Evolutionary conservation across 2,113 vertebrate genomes (phyloP), one percentile per base, ranked within the genome.

Genomic region (Alligator sinensis): DNA sequence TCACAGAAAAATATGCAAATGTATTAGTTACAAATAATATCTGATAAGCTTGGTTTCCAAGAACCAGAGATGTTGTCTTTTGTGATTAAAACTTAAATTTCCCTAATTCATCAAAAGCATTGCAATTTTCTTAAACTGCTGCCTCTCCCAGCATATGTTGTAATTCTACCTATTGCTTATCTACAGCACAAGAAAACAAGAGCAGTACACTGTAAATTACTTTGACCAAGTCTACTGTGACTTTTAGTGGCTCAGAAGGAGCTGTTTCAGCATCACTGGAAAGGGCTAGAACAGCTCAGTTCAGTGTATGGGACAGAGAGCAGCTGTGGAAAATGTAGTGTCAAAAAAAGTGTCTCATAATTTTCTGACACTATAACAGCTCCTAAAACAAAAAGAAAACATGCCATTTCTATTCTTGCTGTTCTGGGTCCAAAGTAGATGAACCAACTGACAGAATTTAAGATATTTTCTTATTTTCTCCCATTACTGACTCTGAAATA

Each of bases 401-500:
- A 81, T 9, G 0, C 0, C 5, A 87, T 87, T 93, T 82, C 54
- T 79, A n/a, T 30, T 92, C 3, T 0, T 60, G 78, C 59, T 90
- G 80, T 54, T 88, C 74, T 66, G 2, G n/a, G 63, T 25, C 86
- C 84, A 85, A 88, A 94, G 81, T 92, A 92, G 77, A 25, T 93
- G 0, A 34, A 14, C 58, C n/a, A 80, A 58, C 13, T 55, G 62
- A 63, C n/a, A 30, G 88, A 25, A 10, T 60, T 54, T 93, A 95
- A 79, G 25, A 5, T 16, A 18, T 66, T 89, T 81, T 83, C 85
- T 54, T 25, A 6, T 90, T 94, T 91, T 89, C 91, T 89, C 83
- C 54, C 70, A 61, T n/a, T 90, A 82, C 1, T 79, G 24, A 47
- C 81, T 83, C 61, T 79, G 89, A 15, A 57, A 77, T 64, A 82